phyloP scores from a whole-genome alignment of 2,113 vertebrate genomes.

The Ancistrus triradiatus region DNA sequence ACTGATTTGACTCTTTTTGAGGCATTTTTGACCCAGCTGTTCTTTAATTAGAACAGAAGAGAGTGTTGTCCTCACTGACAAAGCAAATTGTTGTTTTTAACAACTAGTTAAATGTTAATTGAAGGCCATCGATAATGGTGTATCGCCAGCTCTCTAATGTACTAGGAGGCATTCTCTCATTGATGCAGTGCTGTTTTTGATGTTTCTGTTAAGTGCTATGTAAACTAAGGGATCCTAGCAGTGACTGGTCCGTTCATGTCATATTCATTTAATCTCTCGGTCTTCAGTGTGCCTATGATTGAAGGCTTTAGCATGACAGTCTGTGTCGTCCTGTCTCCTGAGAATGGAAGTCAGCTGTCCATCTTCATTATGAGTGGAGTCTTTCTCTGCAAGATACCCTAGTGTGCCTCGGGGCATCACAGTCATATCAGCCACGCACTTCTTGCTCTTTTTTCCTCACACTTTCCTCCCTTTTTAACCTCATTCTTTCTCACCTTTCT shows the following conservation, averaged over 20 bases:
- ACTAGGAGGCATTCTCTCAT: slow-evolving; percentile 12
- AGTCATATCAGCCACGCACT: slow-evolving; percentile 16
- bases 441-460: slow-evolving; percentile 17
- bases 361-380: slow-evolving; percentile 59
- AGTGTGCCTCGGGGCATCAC: slow-evolving; percentile 30
- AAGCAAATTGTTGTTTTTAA: slow-evolving; percentile 25
- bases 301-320: slow-evolving; percentile 49
- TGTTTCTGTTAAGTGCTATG: slow-evolving; percentile 45
- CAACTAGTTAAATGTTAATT: slow-evolving; percentile 33
- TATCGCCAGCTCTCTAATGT: slow-evolving; percentile 3
- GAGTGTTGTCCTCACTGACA: not conserved
- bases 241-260: slow-evolving; percentile 34
- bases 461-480: not conserved
- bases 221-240: slow-evolving; percentile 56
- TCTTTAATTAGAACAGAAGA: not conserved
- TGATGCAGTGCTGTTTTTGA: slow-evolving; percentile 23
- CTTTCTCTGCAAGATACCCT: slow-evolving; percentile 9
- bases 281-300: slow-evolving; percentile 52
- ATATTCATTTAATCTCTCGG: slow-evolving; percentile 38
- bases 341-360: slow-evolving; percentile 52
- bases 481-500: slow-evolving; percentile 4
- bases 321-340: slow-evolving; percentile 54
- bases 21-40: not conserved
- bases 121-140: slow-evolving; percentile 27
- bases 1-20: no score